phyloP scores from a whole-genome alignment of 1,140 invertebrate genomes.

The Monochamus saltuarius region DNA sequence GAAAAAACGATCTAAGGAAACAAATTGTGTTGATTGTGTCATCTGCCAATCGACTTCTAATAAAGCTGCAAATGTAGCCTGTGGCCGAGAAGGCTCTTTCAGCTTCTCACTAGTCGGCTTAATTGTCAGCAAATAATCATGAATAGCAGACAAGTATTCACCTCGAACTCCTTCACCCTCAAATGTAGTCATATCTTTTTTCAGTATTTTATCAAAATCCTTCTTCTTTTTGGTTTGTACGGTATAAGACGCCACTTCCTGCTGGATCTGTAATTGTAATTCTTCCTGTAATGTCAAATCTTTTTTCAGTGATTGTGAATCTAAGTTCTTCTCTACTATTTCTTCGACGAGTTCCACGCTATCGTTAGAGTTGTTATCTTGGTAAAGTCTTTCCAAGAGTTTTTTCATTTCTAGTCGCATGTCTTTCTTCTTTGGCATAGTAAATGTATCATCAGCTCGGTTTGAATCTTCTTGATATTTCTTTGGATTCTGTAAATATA shows the following conservation, averaged over 20 bases:
- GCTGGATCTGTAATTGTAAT: constrained; percentile 17
- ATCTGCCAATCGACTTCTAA: constrained; percentile 9
- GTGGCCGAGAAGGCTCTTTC: constrained; percentile 34
- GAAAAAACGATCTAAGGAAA: constrained; percentile 11
- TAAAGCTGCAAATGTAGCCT: constrained; percentile 27
- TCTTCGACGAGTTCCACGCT: constrained; percentile 15
- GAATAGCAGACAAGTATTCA: constrained; percentile 27
- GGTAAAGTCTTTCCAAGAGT: background rate
- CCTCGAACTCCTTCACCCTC: constrained; percentile 32
- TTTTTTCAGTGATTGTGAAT: constrained; percentile 13
- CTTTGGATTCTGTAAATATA: constrained; percentile 3
- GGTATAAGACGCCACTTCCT: background rate
- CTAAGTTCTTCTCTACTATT: constrained; percentile 14
- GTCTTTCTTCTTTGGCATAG: constrained; percentile 11
- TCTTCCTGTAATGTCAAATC: constrained; percentile 14
- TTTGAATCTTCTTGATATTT: background rate
- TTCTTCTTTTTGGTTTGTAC: constrained; percentile 4
- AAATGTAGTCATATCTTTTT: constrained; percentile 25
- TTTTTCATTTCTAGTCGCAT: constrained; percentile 8
- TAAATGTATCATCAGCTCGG: constrained; percentile 12
- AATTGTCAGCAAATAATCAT: constrained; percentile 36
- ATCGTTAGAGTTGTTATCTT: constrained; percentile 7
- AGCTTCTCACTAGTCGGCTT: constrained; percentile 36
- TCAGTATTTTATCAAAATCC: constrained; percentile 14
- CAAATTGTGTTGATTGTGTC: constrained; percentile 7